These are phyloP conservation scores for Eudiplozoon nipponicum DNA, from an alignment of 2,888 invertebrate genomes.

Conservation along the genomic window DNA sequence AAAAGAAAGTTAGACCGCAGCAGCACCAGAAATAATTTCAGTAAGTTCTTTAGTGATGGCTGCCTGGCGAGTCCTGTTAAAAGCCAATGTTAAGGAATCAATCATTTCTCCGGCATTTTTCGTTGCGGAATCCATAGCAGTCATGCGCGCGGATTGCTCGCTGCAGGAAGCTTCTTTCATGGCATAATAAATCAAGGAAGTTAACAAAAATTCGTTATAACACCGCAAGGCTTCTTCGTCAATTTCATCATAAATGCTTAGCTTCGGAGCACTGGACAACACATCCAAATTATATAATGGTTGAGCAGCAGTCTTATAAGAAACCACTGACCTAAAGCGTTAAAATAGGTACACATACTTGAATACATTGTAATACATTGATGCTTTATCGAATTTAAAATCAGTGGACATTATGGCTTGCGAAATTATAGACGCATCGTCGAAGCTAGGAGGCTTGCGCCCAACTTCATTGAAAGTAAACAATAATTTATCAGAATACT, in stretches of 20 bases:
- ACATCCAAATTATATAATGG: slow-evolving; percentile 4
- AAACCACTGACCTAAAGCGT: slow-evolving; percentile 25
- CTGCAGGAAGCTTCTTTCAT: slow-evolving; percentile 89
- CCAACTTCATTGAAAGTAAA: slow-evolving; percentile 38
- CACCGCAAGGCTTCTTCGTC: slow-evolving; percentile 43
- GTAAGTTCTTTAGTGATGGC: slow-evolving; percentile 86
- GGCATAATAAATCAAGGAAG: slow-evolving; percentile 60
- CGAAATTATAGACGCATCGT: slow-evolving; percentile 58
- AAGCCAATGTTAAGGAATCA: slow-evolving; percentile 66
- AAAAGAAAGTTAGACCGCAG: slow-evolving; percentile 37
- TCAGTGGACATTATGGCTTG: slow-evolving; percentile 41
- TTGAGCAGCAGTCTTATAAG: slow-evolving; percentile 21
- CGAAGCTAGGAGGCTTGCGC: slow-evolving; percentile 52
- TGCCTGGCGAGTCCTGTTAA: slow-evolving; percentile 89
- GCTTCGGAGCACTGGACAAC: slow-evolving; percentile 40
- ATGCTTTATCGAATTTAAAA: slow-evolving; percentile 54
- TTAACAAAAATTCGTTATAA: slow-evolving; percentile 74
- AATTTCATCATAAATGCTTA: slow-evolving; percentile 59
- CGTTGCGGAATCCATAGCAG: slow-evolving; percentile 94
- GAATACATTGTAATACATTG: slow-evolving; percentile 63
- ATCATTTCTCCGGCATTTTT: slow-evolving; percentile 99
- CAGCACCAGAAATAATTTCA: slow-evolving; percentile 90
- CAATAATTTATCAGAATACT: slow-evolving; percentile 35
- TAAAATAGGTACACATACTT: too few relatives aligned
- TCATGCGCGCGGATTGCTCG: slow-evolving; percentile 91